phyloP scores from a whole-genome alignment of 2,797 vertebrate genomes.

The Micrastur ruficollis region DNA sequence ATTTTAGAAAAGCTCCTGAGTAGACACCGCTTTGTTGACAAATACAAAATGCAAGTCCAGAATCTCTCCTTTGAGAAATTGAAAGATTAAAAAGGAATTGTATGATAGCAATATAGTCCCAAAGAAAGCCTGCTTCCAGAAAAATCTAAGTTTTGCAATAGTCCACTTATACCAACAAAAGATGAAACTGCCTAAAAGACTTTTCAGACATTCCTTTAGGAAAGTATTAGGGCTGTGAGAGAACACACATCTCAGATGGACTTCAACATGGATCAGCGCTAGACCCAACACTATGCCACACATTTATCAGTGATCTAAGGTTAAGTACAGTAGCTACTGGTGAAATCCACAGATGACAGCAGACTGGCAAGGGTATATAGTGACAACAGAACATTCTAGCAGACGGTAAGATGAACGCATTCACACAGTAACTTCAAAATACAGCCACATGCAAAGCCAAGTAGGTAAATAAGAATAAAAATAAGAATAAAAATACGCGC shows the following conservation, averaged over 20 bases:
- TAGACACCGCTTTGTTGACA: background rate
- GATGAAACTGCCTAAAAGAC: background rate
- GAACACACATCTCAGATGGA: background rate
- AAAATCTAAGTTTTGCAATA: background rate
- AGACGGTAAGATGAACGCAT: background rate
- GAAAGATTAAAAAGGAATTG: background rate
- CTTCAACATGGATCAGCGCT: background rate
- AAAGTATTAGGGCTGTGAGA: background rate
- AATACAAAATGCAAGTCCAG: background rate
- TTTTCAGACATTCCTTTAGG: background rate
- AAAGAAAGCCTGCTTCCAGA: background rate
- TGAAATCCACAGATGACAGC: background rate
- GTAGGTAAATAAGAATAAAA: background rate
- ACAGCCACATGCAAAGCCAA: background rate
- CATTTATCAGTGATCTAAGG: background rate
- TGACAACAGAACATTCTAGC: background rate
- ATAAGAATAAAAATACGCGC: background rate
- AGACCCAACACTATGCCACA: background rate
- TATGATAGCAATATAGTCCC: background rate
- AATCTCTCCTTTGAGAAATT: background rate
- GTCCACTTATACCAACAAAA: background rate
- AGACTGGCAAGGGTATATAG: background rate
- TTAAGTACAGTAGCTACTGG: background rate
- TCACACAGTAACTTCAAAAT: background rate
- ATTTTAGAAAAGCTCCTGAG: background rate